Base-by-base conservation (phyloP, 2,797 vertebrate species). In the Mus spretus region DNA sequence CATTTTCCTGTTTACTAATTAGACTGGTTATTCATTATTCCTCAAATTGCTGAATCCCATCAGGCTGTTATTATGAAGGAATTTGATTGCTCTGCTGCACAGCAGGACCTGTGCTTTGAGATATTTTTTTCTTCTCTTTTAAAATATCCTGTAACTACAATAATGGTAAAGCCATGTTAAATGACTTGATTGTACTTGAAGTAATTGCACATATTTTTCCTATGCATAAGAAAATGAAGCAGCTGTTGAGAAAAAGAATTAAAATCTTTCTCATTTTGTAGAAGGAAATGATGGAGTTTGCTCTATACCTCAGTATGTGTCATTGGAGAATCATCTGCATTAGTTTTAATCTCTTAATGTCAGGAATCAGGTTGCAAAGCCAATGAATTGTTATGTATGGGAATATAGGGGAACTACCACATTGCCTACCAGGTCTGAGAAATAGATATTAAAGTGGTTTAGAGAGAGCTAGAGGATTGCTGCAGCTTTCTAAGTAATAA, bases 91-190 rank as follows among this genome's bases (percentile, higher is more conserved):
- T 97, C 88, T 97, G 91, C 81, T 75, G 85, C 98, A 97, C 98
- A 98, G 98, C 98, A 97, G 98, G 98, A 98, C 97, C 98, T 98
- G 97, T 98, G 97, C 94, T 97, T 80, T 86, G 67, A 95, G 93
- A 75, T 75, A 87, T 91, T 90, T 95, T 47, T 92, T 47, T 74
- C 1, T 50, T 19, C 50, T 24, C 77, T 85, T 98, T 96, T 91
- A 93, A 98, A 98, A 91, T 97, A 97, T 97, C 55, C 55, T 1
- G 0, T 96, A 95, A 97, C 96, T 97, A 90, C 97, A 97, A 97
- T 98, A 78, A 95, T 97, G 90, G 78, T 50, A 97, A 98, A 97
- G 84, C 81, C 88, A 89, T 94, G 95, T 96, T 96, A 98, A 96
- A 98, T 95, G 59, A 77, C 89, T 98, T 97, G 82, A 92, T 98